Evolutionary conservation across 2,888 invertebrate genomes (phyloP), one percentile per base, ranked within the genome.

Genomic region (Ophion ellenae): DNA sequence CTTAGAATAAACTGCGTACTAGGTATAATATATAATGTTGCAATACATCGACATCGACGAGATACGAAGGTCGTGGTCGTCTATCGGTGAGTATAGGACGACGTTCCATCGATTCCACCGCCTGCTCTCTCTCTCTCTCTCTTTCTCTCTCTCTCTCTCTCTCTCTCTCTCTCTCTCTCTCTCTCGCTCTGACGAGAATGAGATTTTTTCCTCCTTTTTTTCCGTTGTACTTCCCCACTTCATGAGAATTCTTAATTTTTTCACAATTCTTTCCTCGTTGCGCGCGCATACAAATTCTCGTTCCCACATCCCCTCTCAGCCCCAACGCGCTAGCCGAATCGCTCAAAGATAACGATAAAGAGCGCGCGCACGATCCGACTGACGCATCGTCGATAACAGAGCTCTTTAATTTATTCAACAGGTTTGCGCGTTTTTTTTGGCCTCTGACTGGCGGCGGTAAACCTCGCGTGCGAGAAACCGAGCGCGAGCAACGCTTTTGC

Each of bases 341-440:
- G 61, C 40, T n/a, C 9, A 57, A 57, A 57, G 67, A 77, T 77
- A 67, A 69, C 40, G 67, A 66, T 11, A 4, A 74, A 45, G 20
- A 36, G 32, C 7, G 32, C n/a, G 66, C 11, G 28, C 20, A 28
- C 76, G 32, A 47, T 66, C 36, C 5, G 57, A 53, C 67, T 81
- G 77, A 81, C 73, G 67, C 81, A 77, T 78, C 47, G 20, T 70
- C 40, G 81, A 84, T 81, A 84, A 74, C 7, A 40, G 69, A 81
- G 47, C 63, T n/a, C 53, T 73, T 74, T 67, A 74, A 81, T 81
- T 77, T 81, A 28, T 47, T 57, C 69, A 57, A 57, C 69, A 6
- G 32, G 73, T 59, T n/a, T 36, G 17, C n/a, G 9, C n/a, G 11
- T 73, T 73, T 74, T 74, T n/a, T 24, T 40, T 24, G 24, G 45